phyloP scores from a whole-genome alignment of 2,797 vertebrate species.

The Ctenopoma kingsleyae region DNA sequence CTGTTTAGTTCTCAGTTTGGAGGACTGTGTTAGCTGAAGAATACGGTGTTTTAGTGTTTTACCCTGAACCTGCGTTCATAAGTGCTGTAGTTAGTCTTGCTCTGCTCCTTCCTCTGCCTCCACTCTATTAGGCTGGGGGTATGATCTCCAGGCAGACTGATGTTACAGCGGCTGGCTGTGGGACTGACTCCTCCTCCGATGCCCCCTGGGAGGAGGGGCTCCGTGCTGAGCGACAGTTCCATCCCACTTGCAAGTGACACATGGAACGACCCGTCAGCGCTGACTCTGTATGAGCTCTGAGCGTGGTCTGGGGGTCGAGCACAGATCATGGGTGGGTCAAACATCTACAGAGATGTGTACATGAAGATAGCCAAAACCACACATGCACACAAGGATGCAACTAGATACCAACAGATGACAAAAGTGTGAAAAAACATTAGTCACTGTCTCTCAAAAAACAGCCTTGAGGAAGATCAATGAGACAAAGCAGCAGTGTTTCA shows the following conservation, averaged over 20 bases:
- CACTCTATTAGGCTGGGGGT: constrained; percentile 97
- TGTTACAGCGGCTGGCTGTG: constrained; percentile 95
- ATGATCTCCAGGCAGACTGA: constrained; percentile 97
- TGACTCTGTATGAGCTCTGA: constrained; percentile 92
- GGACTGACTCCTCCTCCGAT: constrained; percentile 91
- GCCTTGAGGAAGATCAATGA: constrained; percentile 41
- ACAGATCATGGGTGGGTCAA: not conserved
- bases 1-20: not conserved
- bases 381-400: constrained; percentile 24
- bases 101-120: constrained; percentile 96
- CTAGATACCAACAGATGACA: constrained; percentile 44
- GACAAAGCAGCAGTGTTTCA: constrained; percentile 60
- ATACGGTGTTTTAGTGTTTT: constrained; percentile 58
- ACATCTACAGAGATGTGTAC: constrained; percentile 6
- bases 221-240: constrained; percentile 94
- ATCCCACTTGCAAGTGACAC: constrained; percentile 96
- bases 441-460: constrained; percentile 4
- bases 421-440: constrained; percentile 64
- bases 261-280: constrained; percentile 93
- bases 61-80: constrained; percentile 97
- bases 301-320: constrained; percentile 72
- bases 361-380: constrained; percentile 40
- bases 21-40: not conserved
- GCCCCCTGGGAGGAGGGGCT: constrained; percentile 90
- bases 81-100: constrained; percentile 93